A percentile compares a stretch with the other conserved stretches of the same genome.
Conservation (phyloP, 2,888 invertebrate genomes). For the Ichneumoninae sp. region DNA sequence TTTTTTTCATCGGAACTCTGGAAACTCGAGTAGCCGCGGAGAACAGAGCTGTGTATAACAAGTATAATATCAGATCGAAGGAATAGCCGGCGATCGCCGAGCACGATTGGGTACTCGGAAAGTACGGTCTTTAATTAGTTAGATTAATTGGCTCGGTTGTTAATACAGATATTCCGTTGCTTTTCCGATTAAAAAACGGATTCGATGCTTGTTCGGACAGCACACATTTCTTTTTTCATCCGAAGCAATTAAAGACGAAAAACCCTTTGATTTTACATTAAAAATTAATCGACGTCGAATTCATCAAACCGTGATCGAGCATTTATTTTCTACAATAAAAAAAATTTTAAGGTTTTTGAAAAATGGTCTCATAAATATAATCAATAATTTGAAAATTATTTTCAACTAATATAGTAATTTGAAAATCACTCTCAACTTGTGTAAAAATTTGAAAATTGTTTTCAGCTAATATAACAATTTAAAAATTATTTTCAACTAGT, state of each 20-base stretch:
- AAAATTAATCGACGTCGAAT: slow-evolving; percentile 1
- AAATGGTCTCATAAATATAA: background rate
- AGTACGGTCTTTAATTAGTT: slow-evolving; percentile 53
- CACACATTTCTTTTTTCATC: too few species aligned
- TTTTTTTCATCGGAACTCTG: slow-evolving; percentile 32
- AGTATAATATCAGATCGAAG: slow-evolving; percentile 54
- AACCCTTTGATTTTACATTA: background rate
- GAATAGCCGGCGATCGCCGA: slow-evolving; percentile 34
- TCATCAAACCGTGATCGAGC: background rate
- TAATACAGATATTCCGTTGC: slow-evolving; percentile 52
- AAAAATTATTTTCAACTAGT: too few species aligned
- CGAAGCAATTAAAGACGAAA: background rate
- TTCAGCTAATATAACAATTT: too few species aligned
- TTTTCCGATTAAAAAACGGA: slow-evolving; percentile 26
- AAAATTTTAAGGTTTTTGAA: slow-evolving; percentile 23
- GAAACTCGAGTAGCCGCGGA: slow-evolving; percentile 52
- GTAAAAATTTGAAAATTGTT: too few species aligned
- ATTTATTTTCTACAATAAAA: background rate
- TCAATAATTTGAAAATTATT: too few species aligned
- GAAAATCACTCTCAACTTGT: too few species aligned
- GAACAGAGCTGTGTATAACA: slow-evolving; percentile 53
- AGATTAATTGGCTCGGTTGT: slow-evolving; percentile 54
- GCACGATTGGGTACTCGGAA: slow-evolving; percentile 57
- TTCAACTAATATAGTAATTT: too few species aligned
- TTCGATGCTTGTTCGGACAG: background rate